Conservation (phyloP, 2,113 vertebrate species). For the Loxodonta africana region DNA sequence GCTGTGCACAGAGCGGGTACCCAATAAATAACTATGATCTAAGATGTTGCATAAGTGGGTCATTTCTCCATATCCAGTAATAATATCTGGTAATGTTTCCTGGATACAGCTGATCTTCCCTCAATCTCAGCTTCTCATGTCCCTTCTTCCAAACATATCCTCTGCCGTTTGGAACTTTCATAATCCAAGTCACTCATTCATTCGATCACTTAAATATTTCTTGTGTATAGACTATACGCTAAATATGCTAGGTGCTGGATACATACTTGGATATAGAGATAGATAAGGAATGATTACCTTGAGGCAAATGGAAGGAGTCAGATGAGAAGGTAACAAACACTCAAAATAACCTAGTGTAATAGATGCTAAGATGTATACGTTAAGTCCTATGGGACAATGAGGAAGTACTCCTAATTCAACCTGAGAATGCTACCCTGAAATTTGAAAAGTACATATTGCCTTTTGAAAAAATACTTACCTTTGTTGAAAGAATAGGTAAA, state of each 20-base stretch:
- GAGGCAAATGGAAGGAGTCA: background rate
- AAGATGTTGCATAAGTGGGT: background rate
- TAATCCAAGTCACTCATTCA: background rate
- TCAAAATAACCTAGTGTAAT: background rate
- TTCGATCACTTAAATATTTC: background rate
- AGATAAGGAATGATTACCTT: background rate
- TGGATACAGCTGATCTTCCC: background rate
- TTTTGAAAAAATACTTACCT: background rate
- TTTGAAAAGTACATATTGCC: background rate
- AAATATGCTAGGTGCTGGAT: background rate
- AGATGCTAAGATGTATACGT: background rate
- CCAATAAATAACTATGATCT: background rate
- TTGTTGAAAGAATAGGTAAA: slow-evolving; percentile 52
- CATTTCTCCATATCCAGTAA: background rate
- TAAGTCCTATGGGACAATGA: background rate
- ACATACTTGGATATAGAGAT: background rate
- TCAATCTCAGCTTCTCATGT: background rate
- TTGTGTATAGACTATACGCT: background rate
- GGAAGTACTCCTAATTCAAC: background rate
- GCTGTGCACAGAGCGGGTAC: too few relatives aligned
- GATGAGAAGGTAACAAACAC: background rate
- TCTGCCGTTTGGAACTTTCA: background rate
- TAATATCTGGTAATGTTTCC: background rate
- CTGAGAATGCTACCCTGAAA: background rate
- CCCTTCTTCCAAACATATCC: background rate